Base-by-base conservation (phyloP, 2,797 vertebrate genomes). In the Molothrus ater region DNA sequence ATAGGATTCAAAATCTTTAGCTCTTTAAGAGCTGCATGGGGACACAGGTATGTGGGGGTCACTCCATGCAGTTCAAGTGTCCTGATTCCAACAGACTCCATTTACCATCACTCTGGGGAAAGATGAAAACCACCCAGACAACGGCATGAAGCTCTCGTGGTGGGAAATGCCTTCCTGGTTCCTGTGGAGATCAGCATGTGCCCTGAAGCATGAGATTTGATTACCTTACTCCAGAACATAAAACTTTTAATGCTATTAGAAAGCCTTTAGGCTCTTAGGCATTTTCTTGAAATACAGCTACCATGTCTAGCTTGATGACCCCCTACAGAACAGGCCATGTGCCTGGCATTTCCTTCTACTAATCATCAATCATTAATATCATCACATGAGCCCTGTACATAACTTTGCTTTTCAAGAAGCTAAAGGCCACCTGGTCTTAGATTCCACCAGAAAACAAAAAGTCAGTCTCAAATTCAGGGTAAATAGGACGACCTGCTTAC, bases 221-320 rank as follows among this genome's bases (percentile, higher is more conserved):
- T 88, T 90, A 88, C 91, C 38, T 91, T 84, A 54, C 38, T 92
- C 88, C 76, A 93, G 92, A 90, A 90, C 48, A 90, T 86, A 88
- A 92, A 93, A 92, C 40, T 90, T 81, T 19, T 68, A 88, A 95
- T 90, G 74, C 45, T 94, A 84, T 90, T 92, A 94, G 71, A 86
- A 91, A 93, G 60, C 71, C 78, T 92, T 79, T 60, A 76, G 79
- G 53, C n/a, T 95, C 89, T 88, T 84, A 76, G 60, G 18, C n/a
- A 57, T 94, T 95, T 90, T 88, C 60, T 63, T 94, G 69, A 91
- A 95, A 73, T 72, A 63, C 32, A 84, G 36, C 51, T 81, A 81
- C 82, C 60, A 61, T 28, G 34, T n/a, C 68, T 74, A 48, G 60
- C 43, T 94, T 88, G 71, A 86, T 90, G 87, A 68, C 26, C 45